phyloP scores from a whole-genome alignment of 2,797 vertebrate species.

The Saxicola maurus region DNA sequence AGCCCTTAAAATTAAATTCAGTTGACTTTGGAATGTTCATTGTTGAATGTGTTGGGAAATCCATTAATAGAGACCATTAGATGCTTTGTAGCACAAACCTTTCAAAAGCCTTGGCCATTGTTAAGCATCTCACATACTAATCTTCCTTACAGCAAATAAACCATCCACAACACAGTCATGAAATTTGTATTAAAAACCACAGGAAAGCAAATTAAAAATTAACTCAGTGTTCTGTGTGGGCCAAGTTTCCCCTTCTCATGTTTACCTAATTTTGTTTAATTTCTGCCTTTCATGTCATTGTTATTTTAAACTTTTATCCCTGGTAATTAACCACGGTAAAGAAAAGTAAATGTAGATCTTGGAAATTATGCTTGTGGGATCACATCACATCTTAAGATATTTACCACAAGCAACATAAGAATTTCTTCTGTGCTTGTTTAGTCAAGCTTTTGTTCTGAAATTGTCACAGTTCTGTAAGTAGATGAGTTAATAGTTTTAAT shows the following conservation, averaged over 20 bases:
- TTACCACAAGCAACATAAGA: conserved; percentile 1
- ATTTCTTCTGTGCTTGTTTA: conserved; percentile 44
- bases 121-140: not conserved
- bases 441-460: conserved; percentile 36
- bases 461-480: conserved; percentile 6
- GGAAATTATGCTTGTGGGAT: not conserved
- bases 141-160: conserved; percentile 41
- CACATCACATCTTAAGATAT: not conserved
- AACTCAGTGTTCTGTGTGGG: not conserved
- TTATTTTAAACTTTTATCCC: conserved; percentile 48
- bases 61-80: not conserved
- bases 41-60: not conserved
- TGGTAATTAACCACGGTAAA: conserved; percentile 37
- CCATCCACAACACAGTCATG: not conserved
- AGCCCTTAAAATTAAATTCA: not conserved
- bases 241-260: conserved; percentile 13
- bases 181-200: conserved; percentile 10
- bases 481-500: not conserved
- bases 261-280: conserved; percentile 44
- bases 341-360: conserved; percentile 47
- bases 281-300: conserved; percentile 37
- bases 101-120: not conserved
- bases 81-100: not conserved
- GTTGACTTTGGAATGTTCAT: not conserved
- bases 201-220: conserved; percentile 23